Evolutionary conservation across 1,140 invertebrate species (phyloP).

Genomic region (Drosophila elegans): DNA sequence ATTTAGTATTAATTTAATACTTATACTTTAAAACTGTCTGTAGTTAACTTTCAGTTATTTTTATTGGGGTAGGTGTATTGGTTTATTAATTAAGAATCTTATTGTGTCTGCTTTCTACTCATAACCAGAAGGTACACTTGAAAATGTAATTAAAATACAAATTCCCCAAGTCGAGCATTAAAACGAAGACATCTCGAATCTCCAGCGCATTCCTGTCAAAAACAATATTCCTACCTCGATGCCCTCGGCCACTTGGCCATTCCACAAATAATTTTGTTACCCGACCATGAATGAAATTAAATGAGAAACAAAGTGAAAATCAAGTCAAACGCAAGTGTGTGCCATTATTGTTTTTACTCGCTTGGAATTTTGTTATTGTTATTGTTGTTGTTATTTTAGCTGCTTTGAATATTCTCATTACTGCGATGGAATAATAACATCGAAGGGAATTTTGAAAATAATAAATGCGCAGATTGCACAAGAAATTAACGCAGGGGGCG

Average conservation of each 20-base stretch:
- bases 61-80: too few species aligned
- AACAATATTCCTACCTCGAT: not conserved
- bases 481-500: constrained; percentile 56
- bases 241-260: not conserved
- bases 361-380: too few species aligned
- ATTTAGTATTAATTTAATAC: too few species aligned
- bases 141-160: not conserved
- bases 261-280: constrained; percentile 4
- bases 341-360: constrained; percentile 5
- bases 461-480: constrained; percentile 69
- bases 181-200: not conserved
- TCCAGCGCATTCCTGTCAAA: not conserved
- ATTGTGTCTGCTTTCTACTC: too few species aligned
- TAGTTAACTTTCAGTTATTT: too few species aligned
- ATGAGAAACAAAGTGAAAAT: constrained; percentile 9
- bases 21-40: too few species aligned
- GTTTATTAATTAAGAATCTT: too few species aligned
- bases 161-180: not conserved
- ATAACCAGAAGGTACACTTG: not conserved
- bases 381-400: not conserved
- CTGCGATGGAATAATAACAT: constrained; percentile 36
- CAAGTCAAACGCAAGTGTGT: constrained; percentile 1
- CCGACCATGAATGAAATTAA: constrained; percentile 2
- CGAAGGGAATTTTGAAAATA: constrained; percentile 30
- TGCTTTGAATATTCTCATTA: constrained; percentile 25